Evolutionary conservation across 2,888 invertebrate species (phyloP), one percentile per base, ranked within the genome.

Genomic region (Dynastes hyllus): DNA sequence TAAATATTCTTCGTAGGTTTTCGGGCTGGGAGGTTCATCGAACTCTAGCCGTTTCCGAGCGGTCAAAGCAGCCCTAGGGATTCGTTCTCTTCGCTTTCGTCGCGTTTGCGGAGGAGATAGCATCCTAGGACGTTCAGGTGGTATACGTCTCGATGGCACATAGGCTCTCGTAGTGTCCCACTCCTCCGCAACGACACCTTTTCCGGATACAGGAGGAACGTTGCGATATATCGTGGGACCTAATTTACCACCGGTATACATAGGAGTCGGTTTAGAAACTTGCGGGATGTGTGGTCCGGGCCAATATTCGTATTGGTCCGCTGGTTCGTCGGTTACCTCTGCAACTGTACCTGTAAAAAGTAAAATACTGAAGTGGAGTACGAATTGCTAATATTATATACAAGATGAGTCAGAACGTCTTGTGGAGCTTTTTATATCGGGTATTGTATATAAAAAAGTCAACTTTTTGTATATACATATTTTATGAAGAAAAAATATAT

Each of bases 281-380:
- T 61, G 77, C 3, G 66, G 77, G 2, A 58, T 55, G 27, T 67
- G 55, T 9, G 51, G 65, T 8, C 78, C 78, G 0, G 78, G 78
- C 78, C 78, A 78, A 51, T 78, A 78, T 53, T 73, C 53, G 53
- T 78, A 78, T 16, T 63, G 63, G 22, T 78, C 78, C 16, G 58
- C 8, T 22, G 78, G 78, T 53, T 78, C 78, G 13, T 65, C 61
- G 11, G 66, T 53, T 51, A 32, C 8, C 37, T 78, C 78, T 13
- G 50, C 2, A 13, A 78, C 73, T 22, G 53, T 51, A 61, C 50
- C 73, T 75, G 51, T 3, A 51, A 69, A n/a, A 27, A 63, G 32
- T 45, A 11, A 55, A 55, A 2, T 2, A 55, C 3, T 55, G n/a
- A 55, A 55, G 11, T 55, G 6, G 9, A n/a, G 5, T 9, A 6